Evolutionary conservation across 2,888 invertebrate species (phyloP), one percentile per base, ranked within the genome.

Genomic region (Trichogramma evanescens): DNA sequence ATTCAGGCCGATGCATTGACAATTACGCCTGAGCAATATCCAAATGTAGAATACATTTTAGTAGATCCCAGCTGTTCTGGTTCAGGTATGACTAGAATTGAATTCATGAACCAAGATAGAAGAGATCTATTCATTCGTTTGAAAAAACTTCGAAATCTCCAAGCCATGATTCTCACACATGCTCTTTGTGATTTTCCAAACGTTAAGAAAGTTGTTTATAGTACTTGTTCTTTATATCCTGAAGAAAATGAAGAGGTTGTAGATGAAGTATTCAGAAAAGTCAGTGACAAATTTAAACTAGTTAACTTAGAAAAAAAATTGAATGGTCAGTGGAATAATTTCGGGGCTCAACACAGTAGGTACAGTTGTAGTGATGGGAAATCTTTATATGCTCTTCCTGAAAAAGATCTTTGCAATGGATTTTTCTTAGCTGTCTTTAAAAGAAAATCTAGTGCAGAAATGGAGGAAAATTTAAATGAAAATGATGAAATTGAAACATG

Each of bases 1-100:
- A 76, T 88, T 1, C 81, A 88, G 67, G 81, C 80, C 58, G 96
- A 97, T 79, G 87, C 90, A 8, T 79, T 93, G 49, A 82, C 81
- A 41, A 80, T 93, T 39, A 81, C 84, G 69, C 79, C 80, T 8
- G 78, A 81, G 0, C 82, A 86, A 13, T 83, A 82, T 69, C 82
- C 85, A 41, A 82, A 87, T 67, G 90, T 95, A 0, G 88, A 93
- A 74, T 95, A 93, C 71, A 89, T 96, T 67, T 80, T 98, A n/a
- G 87, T 99, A 0, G 99, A 99, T 80, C 97, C 98, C 0, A 93
- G 95, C 59, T 99, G 99, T 77, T 92, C 95, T 39, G 97, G 98
- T 49, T 93, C 95, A 75, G 84, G 91, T 43, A 86, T 89, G 78
- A 78, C 82, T 49, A 81, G 87, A 50, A 65, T 81, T 40, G 77